A percentile compares a stretch with the other conserved stretches of the same genome.
Evolutionary conservation across 2,888 invertebrate species (phyloP).

Genomic region (Acanthosepion esculentum): DNA sequence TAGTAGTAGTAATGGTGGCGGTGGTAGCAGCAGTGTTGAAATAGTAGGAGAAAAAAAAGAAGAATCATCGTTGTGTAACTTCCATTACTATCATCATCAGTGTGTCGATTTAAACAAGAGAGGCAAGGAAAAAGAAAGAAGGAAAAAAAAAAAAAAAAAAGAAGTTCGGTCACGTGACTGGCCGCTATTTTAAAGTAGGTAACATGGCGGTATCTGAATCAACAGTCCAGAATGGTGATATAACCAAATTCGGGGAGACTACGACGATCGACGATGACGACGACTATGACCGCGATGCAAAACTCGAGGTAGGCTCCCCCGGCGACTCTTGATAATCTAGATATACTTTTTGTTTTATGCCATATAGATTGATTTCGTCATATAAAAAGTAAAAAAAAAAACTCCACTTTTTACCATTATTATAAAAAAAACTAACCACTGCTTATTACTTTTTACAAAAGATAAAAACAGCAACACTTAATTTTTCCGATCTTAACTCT

Average conservation of each 20-base stretch:
- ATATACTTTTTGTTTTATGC: neutral
- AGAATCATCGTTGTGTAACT: neutral
- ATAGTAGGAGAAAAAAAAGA: neutral
- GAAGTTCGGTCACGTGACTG: conserved; percentile 2
- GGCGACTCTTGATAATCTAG: neutral
- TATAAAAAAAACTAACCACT: no score
- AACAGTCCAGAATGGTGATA: conserved; percentile 47
- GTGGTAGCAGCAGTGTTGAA: no score
- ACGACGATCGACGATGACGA: conserved; percentile 42
- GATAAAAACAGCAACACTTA: neutral
- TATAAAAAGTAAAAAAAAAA: neutral
- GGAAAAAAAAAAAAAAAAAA: neutral
- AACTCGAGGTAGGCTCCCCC: conserved; percentile 35
- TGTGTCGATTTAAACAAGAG: neutral
- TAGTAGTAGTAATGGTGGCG: neutral
- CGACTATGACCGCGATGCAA: conserved; percentile 42
- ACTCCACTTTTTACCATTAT: neutral
- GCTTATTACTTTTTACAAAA: no score
- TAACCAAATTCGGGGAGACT: conserved; percentile 42
- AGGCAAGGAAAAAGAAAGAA: neutral
- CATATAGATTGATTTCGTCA: neutral
- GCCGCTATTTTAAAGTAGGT: conserved; percentile 41
- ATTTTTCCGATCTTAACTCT: neutral
- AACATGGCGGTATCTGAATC: conserved; percentile 44
- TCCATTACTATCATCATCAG: neutral